phyloP scores from a whole-genome alignment of 2,888 invertebrate species.

The Calephelis perditalis region DNA sequence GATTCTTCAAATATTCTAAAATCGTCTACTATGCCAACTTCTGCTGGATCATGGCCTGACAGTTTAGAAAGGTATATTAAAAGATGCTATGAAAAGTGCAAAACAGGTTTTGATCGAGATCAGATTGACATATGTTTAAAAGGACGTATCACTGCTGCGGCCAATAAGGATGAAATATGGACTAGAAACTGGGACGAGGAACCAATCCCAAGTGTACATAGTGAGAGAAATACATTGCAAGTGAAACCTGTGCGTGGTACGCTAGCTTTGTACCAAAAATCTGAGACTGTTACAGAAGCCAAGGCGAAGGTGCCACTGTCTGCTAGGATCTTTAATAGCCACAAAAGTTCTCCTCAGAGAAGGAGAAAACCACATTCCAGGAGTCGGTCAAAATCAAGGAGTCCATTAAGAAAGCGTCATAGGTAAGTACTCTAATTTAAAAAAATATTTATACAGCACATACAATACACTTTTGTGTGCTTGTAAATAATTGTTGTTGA shows the following conservation, averaged over 20 bases:
- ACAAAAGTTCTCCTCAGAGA: constrained; percentile 56
- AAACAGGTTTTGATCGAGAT: constrained; percentile 92
- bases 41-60: constrained; percentile 85
- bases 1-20: constrained; percentile 52
- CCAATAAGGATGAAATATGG: constrained; percentile 91
- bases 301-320: constrained; percentile 30
- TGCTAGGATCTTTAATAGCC: constrained; percentile 41
- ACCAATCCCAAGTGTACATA: constrained; percentile 92
- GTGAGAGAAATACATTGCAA: constrained; percentile 83
- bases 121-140: constrained; percentile 96
- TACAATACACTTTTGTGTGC: too few species aligned
- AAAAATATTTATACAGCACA: not conserved
- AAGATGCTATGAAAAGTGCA: constrained; percentile 94
- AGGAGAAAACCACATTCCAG: constrained; percentile 54
- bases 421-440: constrained; percentile 44
- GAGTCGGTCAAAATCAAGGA: constrained; percentile 63
- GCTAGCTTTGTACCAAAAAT: constrained; percentile 79
- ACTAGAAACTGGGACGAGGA: constrained; percentile 97
- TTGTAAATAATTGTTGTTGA: too few species aligned
- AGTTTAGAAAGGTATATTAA: constrained; percentile 92
- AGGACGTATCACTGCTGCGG: constrained; percentile 94
- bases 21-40: constrained; percentile 52
- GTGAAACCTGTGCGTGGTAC: constrained; percentile 80
- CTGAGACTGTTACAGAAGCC: constrained; percentile 46
- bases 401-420: constrained; percentile 70